A percentile compares a stretch with the other conserved stretches of the same genome.
phyloP scores from a whole-genome alignment of 2,888 invertebrate genomes.

The Dilophus febrilis region DNA sequence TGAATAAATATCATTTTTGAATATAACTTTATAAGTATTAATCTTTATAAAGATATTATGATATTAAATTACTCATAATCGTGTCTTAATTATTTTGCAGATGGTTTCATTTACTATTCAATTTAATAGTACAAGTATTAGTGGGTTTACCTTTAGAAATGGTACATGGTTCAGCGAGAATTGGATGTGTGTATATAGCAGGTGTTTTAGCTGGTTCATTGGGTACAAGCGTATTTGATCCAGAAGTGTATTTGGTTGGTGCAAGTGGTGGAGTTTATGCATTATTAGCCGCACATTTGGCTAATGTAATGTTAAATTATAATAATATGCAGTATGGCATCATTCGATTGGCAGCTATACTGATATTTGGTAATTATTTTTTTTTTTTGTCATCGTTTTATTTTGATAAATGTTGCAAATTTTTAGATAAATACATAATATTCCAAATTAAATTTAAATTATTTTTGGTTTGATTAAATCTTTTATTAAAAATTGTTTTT shows the following conservation, averaged over 20 bases:
- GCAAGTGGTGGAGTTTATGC: slow-evolving; percentile 97
- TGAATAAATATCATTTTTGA: too few relatives aligned
- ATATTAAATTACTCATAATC: not conserved
- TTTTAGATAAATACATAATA: too few relatives aligned
- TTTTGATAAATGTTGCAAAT: not conserved
- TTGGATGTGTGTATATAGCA: slow-evolving; percentile 77
- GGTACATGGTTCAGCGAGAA: slow-evolving; percentile 84
- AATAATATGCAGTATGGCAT: slow-evolving; percentile 91
- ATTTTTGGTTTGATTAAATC: too few relatives aligned
- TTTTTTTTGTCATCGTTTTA: too few relatives aligned
- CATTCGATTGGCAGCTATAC: slow-evolving; percentile 71
- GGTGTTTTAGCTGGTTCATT: slow-evolving; percentile 77
- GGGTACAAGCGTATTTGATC: slow-evolving; percentile 85
- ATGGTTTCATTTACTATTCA: slow-evolving; percentile 90
- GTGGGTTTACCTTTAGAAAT: slow-evolving; percentile 90
- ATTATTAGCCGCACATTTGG: slow-evolving; percentile 84
- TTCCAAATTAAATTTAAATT: too few relatives aligned
- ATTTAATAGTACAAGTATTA: slow-evolving; percentile 80
- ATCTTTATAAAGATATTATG: not conserved
- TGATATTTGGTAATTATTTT: slow-evolving; percentile 83
- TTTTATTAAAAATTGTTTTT: too few relatives aligned
- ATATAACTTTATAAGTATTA: not conserved
- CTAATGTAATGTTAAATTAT: slow-evolving; percentile 88
- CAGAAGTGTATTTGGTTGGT: slow-evolving; percentile 86
- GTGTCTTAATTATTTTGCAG: slow-evolving; percentile 28